phyloP scores from a whole-genome alignment of 2,113 vertebrate genomes.

The Excalfactoria chinensis region DNA sequence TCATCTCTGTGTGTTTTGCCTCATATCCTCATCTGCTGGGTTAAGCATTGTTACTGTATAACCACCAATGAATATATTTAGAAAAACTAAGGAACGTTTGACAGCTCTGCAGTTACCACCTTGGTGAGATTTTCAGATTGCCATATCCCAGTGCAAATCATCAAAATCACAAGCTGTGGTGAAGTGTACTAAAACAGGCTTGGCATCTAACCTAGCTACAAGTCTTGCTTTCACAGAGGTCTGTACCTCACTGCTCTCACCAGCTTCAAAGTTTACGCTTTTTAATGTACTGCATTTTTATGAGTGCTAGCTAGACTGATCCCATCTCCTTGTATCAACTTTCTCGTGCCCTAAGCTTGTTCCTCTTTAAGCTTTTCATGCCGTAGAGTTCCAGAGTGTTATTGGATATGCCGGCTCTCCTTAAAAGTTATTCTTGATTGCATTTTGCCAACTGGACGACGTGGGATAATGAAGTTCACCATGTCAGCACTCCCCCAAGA shows the following conservation, averaged over 20 bases:
- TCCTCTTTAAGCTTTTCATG: neutral
- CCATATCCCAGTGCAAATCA: neutral
- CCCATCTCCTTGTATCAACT: neutral
- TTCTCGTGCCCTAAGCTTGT: neutral
- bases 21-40: neutral
- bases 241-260: neutral
- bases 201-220: neutral
- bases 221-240: neutral
- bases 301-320: neutral
- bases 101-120: neutral
- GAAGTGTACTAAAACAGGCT: neutral
- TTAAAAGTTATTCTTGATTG: conserved; percentile 25
- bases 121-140: neutral
- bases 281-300: neutral
- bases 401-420: neutral
- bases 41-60: neutral
- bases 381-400: neutral
- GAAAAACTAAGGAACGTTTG: neutral
- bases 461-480: conserved; percentile 1
- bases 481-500: neutral
- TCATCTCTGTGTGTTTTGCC: neutral
- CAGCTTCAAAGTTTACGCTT: neutral
- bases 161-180: neutral
- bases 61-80: neutral
- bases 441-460: conserved; percentile 11